These are phyloP conservation scores for Contarinia nasturtii DNA, from an alignment of 1,140 invertebrate species.

Conservation along the genomic window DNA sequence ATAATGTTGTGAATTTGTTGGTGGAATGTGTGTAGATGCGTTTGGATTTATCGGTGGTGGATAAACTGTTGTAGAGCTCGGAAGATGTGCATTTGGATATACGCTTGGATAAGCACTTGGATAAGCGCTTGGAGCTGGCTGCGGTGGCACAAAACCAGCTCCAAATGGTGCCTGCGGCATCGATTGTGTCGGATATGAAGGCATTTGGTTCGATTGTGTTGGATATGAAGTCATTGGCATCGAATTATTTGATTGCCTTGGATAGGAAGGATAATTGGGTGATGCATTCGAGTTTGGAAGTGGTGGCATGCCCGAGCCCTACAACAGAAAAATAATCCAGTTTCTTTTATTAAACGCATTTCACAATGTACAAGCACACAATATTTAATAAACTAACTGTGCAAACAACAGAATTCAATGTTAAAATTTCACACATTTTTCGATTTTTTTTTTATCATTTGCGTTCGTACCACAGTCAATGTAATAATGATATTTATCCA, in stretches of 20 bases:
- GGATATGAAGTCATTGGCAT: slow-evolving; percentile 3
- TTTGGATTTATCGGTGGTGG: slow-evolving; percentile 3
- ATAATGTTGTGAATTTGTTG: slow-evolving; percentile 9
- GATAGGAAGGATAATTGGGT: slow-evolving; percentile 5
- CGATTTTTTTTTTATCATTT: no score
- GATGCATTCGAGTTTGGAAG: slow-evolving; percentile 6
- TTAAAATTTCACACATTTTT: no score
- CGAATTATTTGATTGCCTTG: slow-evolving; percentile 1
- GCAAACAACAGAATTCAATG: no score
- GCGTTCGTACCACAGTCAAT: no score
- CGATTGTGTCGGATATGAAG: neutral
- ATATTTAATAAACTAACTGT: no score
- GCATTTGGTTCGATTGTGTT: slow-evolving; percentile 1
- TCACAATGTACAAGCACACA: no score
- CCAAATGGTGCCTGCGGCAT: neutral
- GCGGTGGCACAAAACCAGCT: slow-evolving; percentile 3
- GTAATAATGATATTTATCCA: no score
- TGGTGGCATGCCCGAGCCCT: slow-evolving; percentile 21
- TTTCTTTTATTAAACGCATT: no score
- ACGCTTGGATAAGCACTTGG: slow-evolving; percentile 6
- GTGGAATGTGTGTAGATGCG: slow-evolving; percentile 2
- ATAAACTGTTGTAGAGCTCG: neutral
- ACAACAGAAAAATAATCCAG: slow-evolving; percentile 8
- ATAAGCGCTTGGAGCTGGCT: slow-evolving; percentile 7
- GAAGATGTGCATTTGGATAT: neutral